These are phyloP conservation scores for Scaeva pyrastri DNA, from an alignment of 2,888 invertebrate genomes.

Conservation along the genomic window DNA sequence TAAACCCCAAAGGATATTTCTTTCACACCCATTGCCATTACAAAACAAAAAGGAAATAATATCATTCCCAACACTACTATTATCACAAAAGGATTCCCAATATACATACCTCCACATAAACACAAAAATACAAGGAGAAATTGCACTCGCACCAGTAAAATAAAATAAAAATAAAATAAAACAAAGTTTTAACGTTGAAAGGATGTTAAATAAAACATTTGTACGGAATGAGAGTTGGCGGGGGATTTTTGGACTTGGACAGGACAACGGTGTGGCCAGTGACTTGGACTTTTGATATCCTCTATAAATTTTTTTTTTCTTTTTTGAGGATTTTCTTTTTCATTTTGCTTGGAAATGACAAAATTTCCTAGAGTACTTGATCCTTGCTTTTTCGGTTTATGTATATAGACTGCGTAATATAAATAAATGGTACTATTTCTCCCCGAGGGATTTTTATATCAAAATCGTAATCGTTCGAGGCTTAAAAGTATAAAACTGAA, in stretches of 20 bases:
- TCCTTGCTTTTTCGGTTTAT: constrained; percentile 25
- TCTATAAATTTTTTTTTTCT: constrained; percentile 5
- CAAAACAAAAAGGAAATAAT: constrained; percentile 57
- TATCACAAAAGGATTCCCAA: constrained; percentile 46
- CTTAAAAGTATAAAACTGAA: constrained; percentile 37
- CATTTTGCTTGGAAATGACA: constrained; percentile 37
- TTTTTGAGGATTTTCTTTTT: not conserved
- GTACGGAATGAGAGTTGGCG: not conserved
- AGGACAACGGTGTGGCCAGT: not conserved
- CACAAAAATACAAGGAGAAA: constrained; percentile 9
- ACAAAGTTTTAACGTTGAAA: constrained; percentile 56
- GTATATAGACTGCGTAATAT: too few relatives aligned
- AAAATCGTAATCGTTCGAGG: constrained; percentile 54
- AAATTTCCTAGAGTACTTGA: constrained; percentile 55
- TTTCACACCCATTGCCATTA: constrained; percentile 16
- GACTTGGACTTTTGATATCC: constrained; percentile 47
- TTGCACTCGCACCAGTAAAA: not conserved
- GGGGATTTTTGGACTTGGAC: not conserved
- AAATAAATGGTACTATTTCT: not conserved
- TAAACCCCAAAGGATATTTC: constrained; percentile 51
- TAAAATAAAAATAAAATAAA: constrained; percentile 9
- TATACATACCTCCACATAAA: too few relatives aligned
- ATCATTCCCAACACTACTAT: constrained; percentile 56
- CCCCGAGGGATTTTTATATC: constrained; percentile 43
- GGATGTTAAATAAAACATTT: constrained; percentile 69